Conservation (phyloP, 2,797 vertebrate species). For the Antennarius maculatus region DNA sequence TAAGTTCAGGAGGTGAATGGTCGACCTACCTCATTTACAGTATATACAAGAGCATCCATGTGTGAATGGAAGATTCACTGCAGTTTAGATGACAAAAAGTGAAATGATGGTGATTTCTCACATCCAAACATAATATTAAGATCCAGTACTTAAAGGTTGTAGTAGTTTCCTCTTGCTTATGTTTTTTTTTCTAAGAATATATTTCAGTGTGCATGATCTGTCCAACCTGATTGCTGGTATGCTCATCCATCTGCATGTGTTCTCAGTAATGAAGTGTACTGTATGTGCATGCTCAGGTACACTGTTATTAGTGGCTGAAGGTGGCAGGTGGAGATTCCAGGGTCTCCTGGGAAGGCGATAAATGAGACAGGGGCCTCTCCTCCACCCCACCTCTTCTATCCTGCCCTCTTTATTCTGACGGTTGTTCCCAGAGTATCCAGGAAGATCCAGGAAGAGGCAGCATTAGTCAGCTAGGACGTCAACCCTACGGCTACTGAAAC, state of each 20-base stretch:
- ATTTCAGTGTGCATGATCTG: constrained; percentile 54
- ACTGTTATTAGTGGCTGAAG: constrained; percentile 52
- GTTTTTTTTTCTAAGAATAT: constrained; percentile 16
- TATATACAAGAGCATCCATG: constrained; percentile 3
- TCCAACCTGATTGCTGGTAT: constrained; percentile 35
- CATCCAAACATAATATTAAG: background rate
- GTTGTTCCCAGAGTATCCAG: constrained; percentile 53
- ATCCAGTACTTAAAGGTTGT: background rate
- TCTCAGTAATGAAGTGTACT: constrained; percentile 27
- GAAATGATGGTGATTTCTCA: background rate
- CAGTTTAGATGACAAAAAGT: background rate
- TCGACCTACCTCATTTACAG: constrained; percentile 12
- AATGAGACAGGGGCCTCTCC: constrained; percentile 53
- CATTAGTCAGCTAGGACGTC: constrained; percentile 29
- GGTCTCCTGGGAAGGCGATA: constrained; percentile 52
- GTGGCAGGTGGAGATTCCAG: constrained; percentile 46
- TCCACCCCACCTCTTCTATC: constrained; percentile 54
- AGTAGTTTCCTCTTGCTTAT: constrained; percentile 6
- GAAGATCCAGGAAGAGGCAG: constrained; percentile 47
- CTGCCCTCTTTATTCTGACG: constrained; percentile 57
- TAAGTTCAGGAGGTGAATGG: background rate
- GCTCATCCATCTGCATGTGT: constrained; percentile 27
- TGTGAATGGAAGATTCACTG: constrained; percentile 19
- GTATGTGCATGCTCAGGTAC: constrained; percentile 48
- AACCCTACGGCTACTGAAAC: constrained; percentile 43